A percentile compares a stretch with the other conserved stretches of the same genome.
Evolutionary conservation across 2,888 invertebrate species (phyloP).

Genomic region (Drosophila prolongata): DNA sequence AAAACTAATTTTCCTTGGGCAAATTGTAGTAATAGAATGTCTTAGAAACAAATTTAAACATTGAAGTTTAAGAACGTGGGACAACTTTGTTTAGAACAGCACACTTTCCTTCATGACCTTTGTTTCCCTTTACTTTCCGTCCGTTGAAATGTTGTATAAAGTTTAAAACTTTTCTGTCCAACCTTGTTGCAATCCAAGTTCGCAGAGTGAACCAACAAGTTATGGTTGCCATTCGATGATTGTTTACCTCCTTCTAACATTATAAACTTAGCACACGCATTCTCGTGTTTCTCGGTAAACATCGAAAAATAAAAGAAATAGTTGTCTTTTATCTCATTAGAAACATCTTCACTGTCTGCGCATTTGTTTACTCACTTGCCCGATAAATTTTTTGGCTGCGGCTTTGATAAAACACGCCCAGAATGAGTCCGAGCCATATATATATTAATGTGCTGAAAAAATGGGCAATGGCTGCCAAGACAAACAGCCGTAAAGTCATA

Average conservation of each 20-base stretch:
- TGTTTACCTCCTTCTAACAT: constrained; percentile 12
- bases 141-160: constrained; percentile 1
- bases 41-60: constrained; percentile 7
- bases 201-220: constrained; percentile 11
- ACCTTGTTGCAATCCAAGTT: constrained; percentile 30
- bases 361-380: constrained; percentile 13
- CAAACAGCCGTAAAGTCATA: constrained; percentile 67
- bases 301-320: constrained; percentile 9
- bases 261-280: constrained; percentile 14
- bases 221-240: constrained; percentile 28
- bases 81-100: constrained; percentile 19
- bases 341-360: not conserved
- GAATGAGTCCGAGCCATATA: constrained; percentile 15
- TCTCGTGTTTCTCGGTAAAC: constrained; percentile 29
- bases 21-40: no score
- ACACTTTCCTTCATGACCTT: constrained; percentile 1
- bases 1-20: no score
- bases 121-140: constrained; percentile 4
- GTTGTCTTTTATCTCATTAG: constrained; percentile 30
- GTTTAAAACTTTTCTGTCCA: constrained; percentile 11
- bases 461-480: constrained; percentile 51
- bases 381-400: constrained; percentile 42
- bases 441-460: constrained; percentile 25
- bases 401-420: constrained; percentile 58
- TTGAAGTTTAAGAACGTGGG: not conserved